These are phyloP conservation scores for Melanotaenia maccullochi DNA, from an alignment of 2,797 vertebrate genomes.

Conservation along the genomic window DNA sequence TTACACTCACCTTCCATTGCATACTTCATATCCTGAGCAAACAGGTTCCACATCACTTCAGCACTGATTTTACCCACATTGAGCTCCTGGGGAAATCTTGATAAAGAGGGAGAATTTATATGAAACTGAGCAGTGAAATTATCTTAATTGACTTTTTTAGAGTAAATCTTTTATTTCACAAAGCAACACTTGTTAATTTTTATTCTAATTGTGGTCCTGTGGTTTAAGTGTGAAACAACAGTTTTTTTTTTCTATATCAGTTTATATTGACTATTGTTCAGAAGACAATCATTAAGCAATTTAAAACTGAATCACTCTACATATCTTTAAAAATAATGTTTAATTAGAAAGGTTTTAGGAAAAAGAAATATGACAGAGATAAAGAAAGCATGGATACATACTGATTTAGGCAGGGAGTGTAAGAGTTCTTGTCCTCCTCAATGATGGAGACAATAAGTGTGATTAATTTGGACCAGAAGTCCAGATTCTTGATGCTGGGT, in stretches of 20 bases:
- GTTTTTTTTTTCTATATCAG: too few species aligned
- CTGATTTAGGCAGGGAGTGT: constrained; percentile 98
- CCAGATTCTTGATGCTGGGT: constrained; percentile 98
- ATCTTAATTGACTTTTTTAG: not conserved
- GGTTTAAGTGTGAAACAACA: not conserved
- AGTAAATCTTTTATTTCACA: not conserved
- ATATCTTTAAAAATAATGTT: not conserved
- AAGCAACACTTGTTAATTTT: not conserved
- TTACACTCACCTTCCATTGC: constrained; percentile 95
- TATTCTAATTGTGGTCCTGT: not conserved
- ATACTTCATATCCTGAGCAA: constrained; percentile 99
- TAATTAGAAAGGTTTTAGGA: not conserved
- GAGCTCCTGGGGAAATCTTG: constrained; percentile 97
- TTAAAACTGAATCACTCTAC: not conserved
- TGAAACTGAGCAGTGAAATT: constrained; percentile 6
- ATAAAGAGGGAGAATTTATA: constrained; percentile 9
- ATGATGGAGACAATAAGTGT: constrained; percentile 99
- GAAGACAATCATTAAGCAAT: not conserved
- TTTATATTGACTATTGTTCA: not conserved
- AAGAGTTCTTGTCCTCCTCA: constrained; percentile 98
- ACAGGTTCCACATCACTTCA: constrained; percentile 99
- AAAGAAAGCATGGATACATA: constrained; percentile 74
- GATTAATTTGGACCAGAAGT: constrained; percentile 99
- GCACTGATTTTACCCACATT: constrained; percentile 99
- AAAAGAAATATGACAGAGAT: not conserved